phyloP scores from a whole-genome alignment of 2,113 vertebrate genomes.

The Phycodurus eques region DNA sequence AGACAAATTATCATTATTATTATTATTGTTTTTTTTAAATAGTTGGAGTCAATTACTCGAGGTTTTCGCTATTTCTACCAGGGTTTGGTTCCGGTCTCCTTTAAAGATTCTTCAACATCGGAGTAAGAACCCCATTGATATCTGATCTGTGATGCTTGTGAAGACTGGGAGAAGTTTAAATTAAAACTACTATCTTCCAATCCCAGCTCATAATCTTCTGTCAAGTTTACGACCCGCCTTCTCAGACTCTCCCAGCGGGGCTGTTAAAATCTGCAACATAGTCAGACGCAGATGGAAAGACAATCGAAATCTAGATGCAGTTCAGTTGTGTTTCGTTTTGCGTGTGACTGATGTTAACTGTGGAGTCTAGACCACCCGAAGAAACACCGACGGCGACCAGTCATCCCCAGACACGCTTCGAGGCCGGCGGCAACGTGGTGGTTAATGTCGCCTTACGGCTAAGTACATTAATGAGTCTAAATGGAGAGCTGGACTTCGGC shows the following conservation, averaged over 20 bases:
- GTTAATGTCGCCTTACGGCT: slow-evolving; percentile 37
- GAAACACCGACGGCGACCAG: slow-evolving; percentile 8
- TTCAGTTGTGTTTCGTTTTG: slow-evolving; percentile 44
- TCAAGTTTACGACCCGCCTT: no score
- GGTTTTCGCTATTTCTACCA: no score
- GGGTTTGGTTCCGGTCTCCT: no score
- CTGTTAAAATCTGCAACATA: slow-evolving; percentile 20
- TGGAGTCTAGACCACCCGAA: slow-evolving; percentile 31
- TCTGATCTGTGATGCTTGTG: no score
- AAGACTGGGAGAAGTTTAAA: no score
- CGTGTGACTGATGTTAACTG: slow-evolving; percentile 52
- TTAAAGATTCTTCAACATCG: no score
- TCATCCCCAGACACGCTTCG: slow-evolving; percentile 13
- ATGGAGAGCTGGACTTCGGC: slow-evolving; percentile 24
- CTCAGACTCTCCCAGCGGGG: neutral
- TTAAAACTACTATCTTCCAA: no score
- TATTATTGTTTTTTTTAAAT: no score
- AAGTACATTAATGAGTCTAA: slow-evolving; percentile 42
- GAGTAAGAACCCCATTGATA: no score
- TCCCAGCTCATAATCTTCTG: no score
- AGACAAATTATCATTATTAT: no score
- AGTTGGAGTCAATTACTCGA: no score
- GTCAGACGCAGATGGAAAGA: slow-evolving; percentile 26
- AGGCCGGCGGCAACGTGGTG: slow-evolving; percentile 42
- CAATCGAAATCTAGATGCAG: slow-evolving; percentile 51